A percentile compares a stretch with the other conserved stretches of the same genome.
Evolutionary conservation across 2,888 invertebrate species (phyloP).

Genomic region (Villa cingulata): DNA sequence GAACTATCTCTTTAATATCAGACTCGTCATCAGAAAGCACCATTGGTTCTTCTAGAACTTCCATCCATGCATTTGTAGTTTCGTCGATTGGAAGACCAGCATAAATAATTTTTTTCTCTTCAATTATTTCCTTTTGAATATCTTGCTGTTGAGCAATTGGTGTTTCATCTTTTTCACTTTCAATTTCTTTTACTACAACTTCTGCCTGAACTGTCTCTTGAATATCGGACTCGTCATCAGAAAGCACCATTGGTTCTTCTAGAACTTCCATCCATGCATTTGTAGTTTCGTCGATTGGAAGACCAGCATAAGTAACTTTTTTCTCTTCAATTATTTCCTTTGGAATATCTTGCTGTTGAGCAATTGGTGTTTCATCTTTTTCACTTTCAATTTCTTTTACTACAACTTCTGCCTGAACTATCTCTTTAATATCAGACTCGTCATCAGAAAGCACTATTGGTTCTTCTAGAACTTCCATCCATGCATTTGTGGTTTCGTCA

Average conservation of each 20-base stretch:
- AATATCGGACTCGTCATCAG: slow-evolving; percentile 23
- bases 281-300: slow-evolving; percentile 24
- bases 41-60: slow-evolving; percentile 24
- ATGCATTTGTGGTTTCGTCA: slow-evolving; percentile 23
- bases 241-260: slow-evolving; percentile 31
- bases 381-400: neutral
- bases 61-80: slow-evolving; percentile 24
- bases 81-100: slow-evolving; percentile 25
- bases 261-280: slow-evolving; percentile 28
- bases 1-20: neutral
- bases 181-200: neutral
- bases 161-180: neutral
- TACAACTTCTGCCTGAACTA: neutral
- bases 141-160: neutral
- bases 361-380: neutral
- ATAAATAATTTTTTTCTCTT: slow-evolving; percentile 16
- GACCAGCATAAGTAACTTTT: slow-evolving; percentile 19
- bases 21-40: slow-evolving; percentile 13
- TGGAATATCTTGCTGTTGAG: slow-evolving; percentile 1
- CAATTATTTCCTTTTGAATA: neutral
- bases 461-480: slow-evolving; percentile 32
- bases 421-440: slow-evolving; percentile 13
- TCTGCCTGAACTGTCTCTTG: neutral
- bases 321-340: slow-evolving; percentile 11
- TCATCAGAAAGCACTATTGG: slow-evolving; percentile 30